A percentile compares a stretch with the other conserved stretches of the same genome.
Evolutionary conservation across 2,888 invertebrate species (phyloP).

Genomic region (Napeogenes sylphis): DNA sequence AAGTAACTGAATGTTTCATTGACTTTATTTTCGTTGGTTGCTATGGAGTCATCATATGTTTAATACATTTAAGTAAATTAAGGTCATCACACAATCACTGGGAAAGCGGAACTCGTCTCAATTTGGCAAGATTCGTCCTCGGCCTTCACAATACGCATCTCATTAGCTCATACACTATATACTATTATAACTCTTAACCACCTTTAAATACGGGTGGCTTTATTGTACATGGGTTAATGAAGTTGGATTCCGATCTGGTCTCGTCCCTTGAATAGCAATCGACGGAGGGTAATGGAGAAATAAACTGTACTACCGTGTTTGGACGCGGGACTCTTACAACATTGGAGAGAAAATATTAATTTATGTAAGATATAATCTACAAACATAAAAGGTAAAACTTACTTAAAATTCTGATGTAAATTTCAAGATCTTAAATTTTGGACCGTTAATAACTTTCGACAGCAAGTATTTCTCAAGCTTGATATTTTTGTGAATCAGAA

Average conservation of each 20-base stretch:
- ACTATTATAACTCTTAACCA: neutral
- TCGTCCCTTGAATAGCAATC: slow-evolving; percentile 25
- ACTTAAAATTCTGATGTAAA: no score
- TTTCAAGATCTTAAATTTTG: no score
- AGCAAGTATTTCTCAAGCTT: no score
- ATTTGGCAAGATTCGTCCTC: slow-evolving; percentile 25
- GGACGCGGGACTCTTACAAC: neutral
- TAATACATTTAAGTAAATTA: neutral
- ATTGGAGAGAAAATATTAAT: no score
- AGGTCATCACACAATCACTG: slow-evolving; percentile 12
- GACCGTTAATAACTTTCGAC: no score
- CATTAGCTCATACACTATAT: neutral
- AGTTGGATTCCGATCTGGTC: slow-evolving; percentile 15
- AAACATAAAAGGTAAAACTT: no score
- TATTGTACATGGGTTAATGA: neutral
- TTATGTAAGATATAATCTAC: no score
- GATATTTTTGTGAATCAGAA: no score
- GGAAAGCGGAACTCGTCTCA: slow-evolving; percentile 25
- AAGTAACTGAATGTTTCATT: neutral
- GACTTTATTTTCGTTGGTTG: neutral
- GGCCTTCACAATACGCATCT: slow-evolving; percentile 27
- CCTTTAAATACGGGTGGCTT: neutral
- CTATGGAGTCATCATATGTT: neutral
- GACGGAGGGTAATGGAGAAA: slow-evolving; percentile 21
- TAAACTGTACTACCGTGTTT: slow-evolving; percentile 20